phyloP scores from a whole-genome alignment of 2,797 vertebrate species.

The Crypturellus tataupa region DNA sequence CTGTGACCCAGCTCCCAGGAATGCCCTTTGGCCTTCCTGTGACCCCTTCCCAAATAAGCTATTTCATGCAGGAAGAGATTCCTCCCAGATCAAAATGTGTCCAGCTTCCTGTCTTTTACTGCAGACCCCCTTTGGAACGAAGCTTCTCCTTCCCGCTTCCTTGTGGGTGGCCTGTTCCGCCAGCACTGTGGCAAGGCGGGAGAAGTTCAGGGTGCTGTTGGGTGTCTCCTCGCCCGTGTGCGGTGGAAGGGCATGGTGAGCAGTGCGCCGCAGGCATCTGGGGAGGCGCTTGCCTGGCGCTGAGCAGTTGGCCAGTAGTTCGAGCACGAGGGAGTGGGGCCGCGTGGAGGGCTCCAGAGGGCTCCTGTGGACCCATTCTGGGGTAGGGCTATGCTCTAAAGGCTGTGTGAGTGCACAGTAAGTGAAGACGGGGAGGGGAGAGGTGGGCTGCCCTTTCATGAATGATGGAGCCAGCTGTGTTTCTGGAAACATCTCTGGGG shows the following conservation, averaged over 20 bases:
- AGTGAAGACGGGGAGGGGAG: neutral
- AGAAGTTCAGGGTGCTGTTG: neutral
- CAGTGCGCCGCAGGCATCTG: fast-evolving
- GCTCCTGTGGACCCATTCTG: neutral
- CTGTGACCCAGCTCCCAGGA: neutral
- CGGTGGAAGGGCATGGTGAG: neutral
- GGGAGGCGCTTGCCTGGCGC: neutral
- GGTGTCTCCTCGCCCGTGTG: neutral
- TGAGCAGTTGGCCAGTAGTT: neutral
- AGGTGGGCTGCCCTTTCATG: neutral
- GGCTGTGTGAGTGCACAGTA: fast-evolving
- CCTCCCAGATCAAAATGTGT: neutral
- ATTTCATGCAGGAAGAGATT: neutral
- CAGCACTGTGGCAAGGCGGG: neutral
- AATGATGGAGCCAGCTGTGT: fast-evolving
- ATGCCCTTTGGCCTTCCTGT: neutral
- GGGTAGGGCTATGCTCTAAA: neutral
- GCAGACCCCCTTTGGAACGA: neutral
- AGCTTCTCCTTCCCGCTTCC: neutral
- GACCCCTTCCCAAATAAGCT: neutral
- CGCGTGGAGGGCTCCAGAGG: neutral
- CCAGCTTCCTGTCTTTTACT: neutral
- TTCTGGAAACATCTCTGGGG: neutral
- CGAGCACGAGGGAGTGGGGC: neutral
- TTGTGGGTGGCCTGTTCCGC: neutral